Evolutionary conservation across 23 tunicate genomes (phyloP), one percentile per base, ranked within the genome.

Genomic region (Ciona savignyi): DNA sequence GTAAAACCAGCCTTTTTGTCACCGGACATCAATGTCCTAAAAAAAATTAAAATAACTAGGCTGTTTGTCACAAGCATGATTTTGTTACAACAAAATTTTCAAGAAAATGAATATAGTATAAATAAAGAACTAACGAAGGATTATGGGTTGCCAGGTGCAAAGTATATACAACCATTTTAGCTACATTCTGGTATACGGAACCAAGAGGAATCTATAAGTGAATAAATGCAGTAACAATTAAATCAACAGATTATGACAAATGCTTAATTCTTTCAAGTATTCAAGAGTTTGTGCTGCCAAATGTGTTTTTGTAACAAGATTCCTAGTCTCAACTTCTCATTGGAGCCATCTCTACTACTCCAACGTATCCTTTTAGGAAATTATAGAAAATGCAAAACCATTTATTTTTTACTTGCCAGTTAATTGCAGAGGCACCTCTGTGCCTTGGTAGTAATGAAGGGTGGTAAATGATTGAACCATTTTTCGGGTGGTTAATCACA

Each of bases 1-100:
- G 97, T 91, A 66, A 91, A 91, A 0, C 97, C 97, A 84, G 90
- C 97, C 60, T 84, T 80, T 65, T 91, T 91, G 35, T 84, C 87
- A 0, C 97, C 97, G 22, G 91, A 82, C 97, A 91, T 91, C 29
- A 91, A 60, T 1, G 97, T 91, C 97, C 97, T 91, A 51, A 0
- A 80, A 27, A 81, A 26, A 26, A 83, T 23, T 20, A 72, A 72
- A 25, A 1, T 27, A 64, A 76, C 24, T 35, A 35, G 9, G 29
- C n/a, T n/a, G n/a, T n/a, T 67, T 2, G 62, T 9, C 11, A 70
- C 63, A 28, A 11, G n/a, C 24, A 70, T 6, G 19, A 49, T 30
- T 23, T 23, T 72, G 25, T n/a, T 19, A 25, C 62, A 3, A 65
- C 60, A 64, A 61, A 23, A 25, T 74, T 62, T 24, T 74, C 23